These are phyloP conservation scores for Drosophila colorata DNA, from an alignment of 2,888 invertebrate species.

Conservation along the genomic window DNA sequence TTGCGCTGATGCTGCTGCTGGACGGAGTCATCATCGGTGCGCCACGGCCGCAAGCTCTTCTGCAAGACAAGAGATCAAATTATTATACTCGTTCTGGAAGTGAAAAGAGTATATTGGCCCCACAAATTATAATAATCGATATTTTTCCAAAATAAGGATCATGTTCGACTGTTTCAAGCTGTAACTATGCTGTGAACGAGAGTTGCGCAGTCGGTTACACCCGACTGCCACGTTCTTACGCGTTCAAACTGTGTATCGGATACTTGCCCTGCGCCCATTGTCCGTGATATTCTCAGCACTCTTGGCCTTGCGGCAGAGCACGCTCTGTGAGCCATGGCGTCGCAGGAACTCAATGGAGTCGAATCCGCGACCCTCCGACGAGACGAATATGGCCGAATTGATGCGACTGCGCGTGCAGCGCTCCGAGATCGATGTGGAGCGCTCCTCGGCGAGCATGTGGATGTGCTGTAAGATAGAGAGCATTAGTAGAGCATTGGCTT, in stretches of 20 bases:
- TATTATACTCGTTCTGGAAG: not conserved
- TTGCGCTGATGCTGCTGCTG: conserved; percentile 68
- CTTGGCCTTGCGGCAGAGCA: conserved; percentile 92
- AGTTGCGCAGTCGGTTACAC: too few relatives aligned
- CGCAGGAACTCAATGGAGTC: conserved; percentile 93
- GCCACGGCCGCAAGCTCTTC: conserved; percentile 84
- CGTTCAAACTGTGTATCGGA: too few relatives aligned
- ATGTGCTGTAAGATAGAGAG: conserved; percentile 87
- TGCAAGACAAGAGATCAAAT: conserved; percentile 39
- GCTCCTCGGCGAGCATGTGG: conserved; percentile 90
- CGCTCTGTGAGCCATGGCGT: conserved; percentile 92
- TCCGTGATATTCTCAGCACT: conserved; percentile 89
- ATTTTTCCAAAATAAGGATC: too few relatives aligned
- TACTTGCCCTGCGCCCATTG: conserved; percentile 84
- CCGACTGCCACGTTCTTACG: too few relatives aligned
- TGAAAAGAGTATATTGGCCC: too few relatives aligned
- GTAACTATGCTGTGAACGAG: too few relatives aligned
- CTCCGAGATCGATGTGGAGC: conserved; percentile 88
- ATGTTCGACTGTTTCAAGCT: too few relatives aligned
- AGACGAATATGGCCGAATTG: conserved; percentile 94
- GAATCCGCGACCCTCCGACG: conserved; percentile 90
- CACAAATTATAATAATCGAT: too few relatives aligned
- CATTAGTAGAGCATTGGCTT: conserved; percentile 37
- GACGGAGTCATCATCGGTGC: conserved; percentile 80
- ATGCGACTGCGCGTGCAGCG: conserved; percentile 90